Evolutionary conservation across 2,113 vertebrate species (phyloP).

Genomic region (Phoxinus phoxinus): DNA sequence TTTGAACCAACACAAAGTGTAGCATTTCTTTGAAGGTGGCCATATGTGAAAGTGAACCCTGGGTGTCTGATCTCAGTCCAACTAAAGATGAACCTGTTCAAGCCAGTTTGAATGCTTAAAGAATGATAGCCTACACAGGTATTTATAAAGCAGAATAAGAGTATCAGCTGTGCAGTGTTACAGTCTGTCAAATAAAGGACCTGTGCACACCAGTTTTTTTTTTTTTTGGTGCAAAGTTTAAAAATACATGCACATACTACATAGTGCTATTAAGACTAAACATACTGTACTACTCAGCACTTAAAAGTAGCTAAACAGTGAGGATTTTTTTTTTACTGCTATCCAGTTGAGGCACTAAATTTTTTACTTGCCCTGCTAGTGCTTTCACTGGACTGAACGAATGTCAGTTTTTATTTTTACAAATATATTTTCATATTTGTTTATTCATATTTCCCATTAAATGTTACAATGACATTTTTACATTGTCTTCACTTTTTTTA

Average conservation of each 20-base stretch:
- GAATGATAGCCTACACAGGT: constrained; percentile 54
- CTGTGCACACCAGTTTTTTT: background rate
- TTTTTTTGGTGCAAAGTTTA: background rate
- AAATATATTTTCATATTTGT: background rate
- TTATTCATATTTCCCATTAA: background rate
- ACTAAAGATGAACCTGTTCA: constrained; percentile 35
- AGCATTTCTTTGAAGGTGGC: constrained; percentile 81
- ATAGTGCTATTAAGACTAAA: background rate
- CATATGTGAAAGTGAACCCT: constrained; percentile 44
- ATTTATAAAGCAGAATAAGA: constrained; percentile 56
- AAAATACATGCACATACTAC: background rate
- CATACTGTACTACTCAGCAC: background rate
- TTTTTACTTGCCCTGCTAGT: background rate
- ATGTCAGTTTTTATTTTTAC: background rate
- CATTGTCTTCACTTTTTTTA: background rate
- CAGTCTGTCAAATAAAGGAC: background rate
- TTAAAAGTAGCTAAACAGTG: background rate
- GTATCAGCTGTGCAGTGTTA: constrained; percentile 48
- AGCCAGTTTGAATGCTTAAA: constrained; percentile 35
- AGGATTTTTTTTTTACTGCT: background rate
- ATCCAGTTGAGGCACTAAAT: background rate
- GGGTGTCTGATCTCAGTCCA: constrained; percentile 39
- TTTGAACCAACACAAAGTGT: constrained; percentile 76
- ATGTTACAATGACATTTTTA: background rate
- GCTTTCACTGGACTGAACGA: background rate